Evolutionary conservation across 1,140 invertebrate species (phyloP), one percentile per base, ranked within the genome.

Genomic region (Dufourea novaeangliae): DNA sequence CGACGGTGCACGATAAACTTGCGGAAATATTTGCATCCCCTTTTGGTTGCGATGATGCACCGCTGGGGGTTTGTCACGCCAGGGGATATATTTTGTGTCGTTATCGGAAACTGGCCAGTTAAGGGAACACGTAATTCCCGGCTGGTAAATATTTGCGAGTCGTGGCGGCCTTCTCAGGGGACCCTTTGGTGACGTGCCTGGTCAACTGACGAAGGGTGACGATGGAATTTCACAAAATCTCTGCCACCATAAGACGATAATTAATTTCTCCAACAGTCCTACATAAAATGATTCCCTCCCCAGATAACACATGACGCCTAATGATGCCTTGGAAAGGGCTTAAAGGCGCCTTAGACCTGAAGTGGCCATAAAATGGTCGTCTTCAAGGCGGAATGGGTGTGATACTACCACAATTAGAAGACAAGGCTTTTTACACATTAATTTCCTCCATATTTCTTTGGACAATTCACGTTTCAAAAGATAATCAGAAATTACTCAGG

Each of bases 71-170:
- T 25, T 12, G 50, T n/a, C n/a, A n/a, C n/a, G n/a, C n/a, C n/a
- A n/a, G n/a, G n/a, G n/a, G 0, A 12, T 7, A 29, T 34, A 32
- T 56, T 29, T 62, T 22, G 22, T 71, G 27, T n/a, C 29, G 41
- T 67, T 67, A 66, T 74, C 71, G 41, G 25, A 37, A 44, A 78
- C 14, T 4, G 25, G n/a, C 37, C 14, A n/a, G 39, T 52, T 12
- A n/a, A n/a, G 66, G 17, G 54, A 69, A 52, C 71, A 54, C 52
- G 70, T 78, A 85, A 83, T 85, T 74, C 59, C 59, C 68, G 63
- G 14, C 4, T 5, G 34, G 22, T 37, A 85, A 83, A 85, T 80
- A 80, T 83, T 85, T 85, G 50, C 69, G 17, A 52, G 20, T 54
- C 32, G n/a, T 46, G 67, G 61, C n/a, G n/a, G 22, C 41, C 14